Percentiles rank a stretch among this genome's conserved stretches.
phyloP scores from a whole-genome alignment of 2,797 vertebrate species.

The Helicolenus hilgendorfi region DNA sequence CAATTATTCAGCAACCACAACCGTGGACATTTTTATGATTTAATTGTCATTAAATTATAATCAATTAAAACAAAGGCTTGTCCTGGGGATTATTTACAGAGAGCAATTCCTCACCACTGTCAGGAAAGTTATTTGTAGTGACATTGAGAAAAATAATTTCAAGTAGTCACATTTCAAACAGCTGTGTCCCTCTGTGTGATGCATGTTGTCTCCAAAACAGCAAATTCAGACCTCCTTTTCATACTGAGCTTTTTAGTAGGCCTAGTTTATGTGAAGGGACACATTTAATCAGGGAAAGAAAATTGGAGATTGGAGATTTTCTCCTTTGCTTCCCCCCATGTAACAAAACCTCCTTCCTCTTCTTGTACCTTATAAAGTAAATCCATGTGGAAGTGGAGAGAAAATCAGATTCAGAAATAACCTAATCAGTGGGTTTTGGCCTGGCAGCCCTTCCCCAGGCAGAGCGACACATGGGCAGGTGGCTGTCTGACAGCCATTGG shows the following conservation, averaged over 20 bases:
- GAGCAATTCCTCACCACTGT: not conserved
- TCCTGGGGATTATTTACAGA: conserved; percentile 5
- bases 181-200: not conserved
- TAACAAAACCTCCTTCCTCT: not conserved
- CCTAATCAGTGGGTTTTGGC: conserved; percentile 70
- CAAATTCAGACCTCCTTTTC: not conserved
- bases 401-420: conserved; percentile 75
- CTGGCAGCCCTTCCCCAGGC: conserved; percentile 58
- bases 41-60: not conserved
- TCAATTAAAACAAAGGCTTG: not conserved
- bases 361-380: conserved; percentile 25
- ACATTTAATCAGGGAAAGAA: conserved; percentile 21
- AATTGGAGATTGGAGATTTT: not conserved
- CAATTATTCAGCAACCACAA: not conserved
- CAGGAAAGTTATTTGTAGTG: not conserved
- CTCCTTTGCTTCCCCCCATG: not conserved
- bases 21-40: not conserved
- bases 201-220: not conserved
- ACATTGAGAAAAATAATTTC: conserved; percentile 4
- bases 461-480: conserved; percentile 68
- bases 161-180: not conserved
- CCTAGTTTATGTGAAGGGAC: not conserved
- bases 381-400: conserved; percentile 32
- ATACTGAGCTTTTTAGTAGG: not conserved
- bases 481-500: conserved; percentile 73